Evolutionary conservation across 1,140 invertebrate genomes (phyloP).

Genomic region (Mya arenaria): DNA sequence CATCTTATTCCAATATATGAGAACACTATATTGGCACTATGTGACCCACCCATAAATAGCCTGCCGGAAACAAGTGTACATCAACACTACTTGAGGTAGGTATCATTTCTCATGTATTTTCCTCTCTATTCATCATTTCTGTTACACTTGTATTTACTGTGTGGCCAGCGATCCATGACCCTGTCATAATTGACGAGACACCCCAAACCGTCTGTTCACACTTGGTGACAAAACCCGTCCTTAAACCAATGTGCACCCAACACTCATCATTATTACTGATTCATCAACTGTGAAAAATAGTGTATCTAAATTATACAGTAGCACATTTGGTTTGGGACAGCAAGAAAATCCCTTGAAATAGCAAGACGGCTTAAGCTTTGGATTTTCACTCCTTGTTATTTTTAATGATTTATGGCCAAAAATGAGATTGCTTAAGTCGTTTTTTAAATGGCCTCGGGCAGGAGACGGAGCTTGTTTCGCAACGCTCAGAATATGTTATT

Average conservation of each 20-base stretch:
- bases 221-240: conserved; percentile 16
- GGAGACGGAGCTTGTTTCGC: not conserved
- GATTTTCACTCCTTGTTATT: conserved; percentile 33
- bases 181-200: conserved; percentile 30
- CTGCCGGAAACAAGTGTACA: not conserved
- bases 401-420: conserved; percentile 40
- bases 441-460: not conserved
- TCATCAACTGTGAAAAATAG: conserved; percentile 43
- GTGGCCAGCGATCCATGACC: conserved; percentile 17
- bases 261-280: conserved; percentile 33
- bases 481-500: not conserved
- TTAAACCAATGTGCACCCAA: conserved; percentile 5
- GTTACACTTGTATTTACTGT: conserved; percentile 14
- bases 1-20: too few species aligned
- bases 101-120: not conserved
- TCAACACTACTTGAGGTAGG: not conserved
- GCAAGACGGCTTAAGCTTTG: conserved; percentile 16
- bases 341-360: conserved; percentile 26
- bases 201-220: conserved; percentile 25
- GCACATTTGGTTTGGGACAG: conserved; percentile 8
- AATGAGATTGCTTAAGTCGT: not conserved
- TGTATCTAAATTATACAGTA: conserved; percentile 27
- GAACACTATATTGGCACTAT: too few species aligned
- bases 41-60: too few species aligned
- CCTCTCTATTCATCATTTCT: not conserved